Evolutionary conservation across 1,140 invertebrate species (phyloP).

Genomic region (Apis cerana): DNA sequence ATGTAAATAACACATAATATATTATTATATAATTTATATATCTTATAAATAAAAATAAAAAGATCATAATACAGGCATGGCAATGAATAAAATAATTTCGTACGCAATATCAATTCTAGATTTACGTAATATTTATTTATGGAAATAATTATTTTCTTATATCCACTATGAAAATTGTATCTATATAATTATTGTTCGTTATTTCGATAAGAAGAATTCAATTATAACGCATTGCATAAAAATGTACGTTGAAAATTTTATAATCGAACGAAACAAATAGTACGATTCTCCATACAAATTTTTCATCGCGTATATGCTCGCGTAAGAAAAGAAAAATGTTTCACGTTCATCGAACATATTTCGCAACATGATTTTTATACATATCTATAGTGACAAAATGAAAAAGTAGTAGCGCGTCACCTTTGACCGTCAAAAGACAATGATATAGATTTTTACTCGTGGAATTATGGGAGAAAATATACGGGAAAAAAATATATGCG

Average conservation of each 20-base stretch:
- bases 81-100: not conserved
- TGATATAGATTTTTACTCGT: constrained; percentile 55
- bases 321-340: not conserved
- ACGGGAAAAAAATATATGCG: constrained; percentile 35
- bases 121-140: not conserved
- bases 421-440: constrained; percentile 52
- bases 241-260: not conserved
- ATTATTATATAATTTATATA: too few species aligned
- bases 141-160: not conserved
- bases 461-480: constrained; percentile 30
- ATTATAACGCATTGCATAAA: not conserved
- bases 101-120: not conserved
- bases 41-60: not conserved
- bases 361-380: constrained; percentile 10
- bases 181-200: not conserved
- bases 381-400: not conserved
- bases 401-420: not conserved
- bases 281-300: too few species aligned
- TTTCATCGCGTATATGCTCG: too few species aligned
- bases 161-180: not conserved
- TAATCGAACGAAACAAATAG: not conserved
- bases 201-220: not conserved
- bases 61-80: not conserved
- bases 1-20: too few species aligned
- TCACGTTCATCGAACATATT: not conserved